These are phyloP conservation scores for Micronycteris hirsuta DNA, from an alignment of 2,113 vertebrate species.

Conservation along the genomic window DNA sequence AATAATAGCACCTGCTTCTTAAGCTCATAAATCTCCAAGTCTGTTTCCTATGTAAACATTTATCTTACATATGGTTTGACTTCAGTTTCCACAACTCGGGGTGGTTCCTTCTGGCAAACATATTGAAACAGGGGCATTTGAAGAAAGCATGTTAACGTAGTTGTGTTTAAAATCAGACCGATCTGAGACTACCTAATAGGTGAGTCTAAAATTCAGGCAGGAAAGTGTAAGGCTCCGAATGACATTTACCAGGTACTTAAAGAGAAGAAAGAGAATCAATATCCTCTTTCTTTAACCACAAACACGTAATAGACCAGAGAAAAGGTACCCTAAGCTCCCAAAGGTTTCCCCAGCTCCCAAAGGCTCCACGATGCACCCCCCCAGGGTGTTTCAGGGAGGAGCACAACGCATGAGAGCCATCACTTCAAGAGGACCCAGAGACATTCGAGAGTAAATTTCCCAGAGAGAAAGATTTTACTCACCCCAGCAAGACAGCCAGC, in stretches of 20 bases:
- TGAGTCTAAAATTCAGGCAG: background rate
- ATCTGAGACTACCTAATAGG: background rate
- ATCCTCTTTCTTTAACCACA: background rate
- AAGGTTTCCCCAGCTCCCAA: too few relatives aligned
- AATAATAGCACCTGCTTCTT: conserved; percentile 41
- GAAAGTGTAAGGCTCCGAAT: background rate
- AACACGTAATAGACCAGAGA: background rate
- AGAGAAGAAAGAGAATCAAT: conserved; percentile 17
- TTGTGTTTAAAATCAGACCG: conserved; percentile 37
- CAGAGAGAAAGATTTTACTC: background rate
- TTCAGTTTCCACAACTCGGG: conserved; percentile 10
- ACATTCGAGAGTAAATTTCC: background rate
- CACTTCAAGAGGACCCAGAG: background rate
- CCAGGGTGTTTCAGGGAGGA: background rate
- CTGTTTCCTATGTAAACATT: conserved; percentile 33
- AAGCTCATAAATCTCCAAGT: conserved; percentile 44
- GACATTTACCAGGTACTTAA: background rate
- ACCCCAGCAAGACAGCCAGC: background rate
- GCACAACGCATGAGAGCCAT: background rate
- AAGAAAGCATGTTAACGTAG: background rate
- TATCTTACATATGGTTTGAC: conserved; percentile 13
- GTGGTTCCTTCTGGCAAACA: background rate
- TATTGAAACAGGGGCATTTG: background rate
- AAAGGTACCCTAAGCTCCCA: background rate
- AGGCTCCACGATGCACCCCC: background rate